phyloP scores from a whole-genome alignment of 2,888 invertebrate species.

The Drosophila emarginata region DNA sequence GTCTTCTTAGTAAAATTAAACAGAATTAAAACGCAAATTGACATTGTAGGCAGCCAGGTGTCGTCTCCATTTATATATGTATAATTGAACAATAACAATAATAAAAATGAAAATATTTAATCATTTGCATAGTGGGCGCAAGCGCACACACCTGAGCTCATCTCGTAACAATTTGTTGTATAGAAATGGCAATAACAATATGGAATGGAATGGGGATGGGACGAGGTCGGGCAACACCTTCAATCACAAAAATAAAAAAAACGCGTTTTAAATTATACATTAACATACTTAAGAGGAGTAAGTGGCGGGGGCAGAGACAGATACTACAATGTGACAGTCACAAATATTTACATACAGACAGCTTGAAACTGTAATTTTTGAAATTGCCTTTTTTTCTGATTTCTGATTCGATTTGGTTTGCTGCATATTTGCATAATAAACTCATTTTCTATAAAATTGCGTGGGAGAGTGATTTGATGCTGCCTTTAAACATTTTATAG shows the following conservation, averaged over 20 bases:
- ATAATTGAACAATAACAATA: conserved; percentile 50
- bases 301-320: neutral
- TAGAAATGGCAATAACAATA: conserved; percentile 21
- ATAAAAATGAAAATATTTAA: conserved; percentile 3
- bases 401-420: conserved; percentile 40
- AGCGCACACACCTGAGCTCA: conserved; percentile 63
- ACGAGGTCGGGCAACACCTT: conserved; percentile 50
- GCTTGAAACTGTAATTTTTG: conserved; percentile 39
- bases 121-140: conserved; percentile 45
- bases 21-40: conserved; percentile 19
- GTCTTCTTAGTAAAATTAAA: conserved; percentile 51
- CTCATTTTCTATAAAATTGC: conserved; percentile 42
- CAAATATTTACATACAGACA: conserved; percentile 33
- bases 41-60: conserved; percentile 48
- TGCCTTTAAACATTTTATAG: conserved; percentile 6
- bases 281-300: neutral
- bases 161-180: conserved; percentile 67
- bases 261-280: conserved; percentile 54
- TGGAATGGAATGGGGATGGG: conserved; percentile 14
- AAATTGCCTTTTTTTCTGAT: conserved; percentile 36
- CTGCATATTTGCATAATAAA: conserved; percentile 57
- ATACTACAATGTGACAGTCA: neutral
- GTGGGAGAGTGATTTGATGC: conserved; percentile 38
- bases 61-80: conserved; percentile 68
- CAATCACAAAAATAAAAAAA: conserved; percentile 22